These are phyloP conservation scores for Echinops telfairi DNA, from an alignment of 2,113 vertebrate species.

Conservation along the genomic window DNA sequence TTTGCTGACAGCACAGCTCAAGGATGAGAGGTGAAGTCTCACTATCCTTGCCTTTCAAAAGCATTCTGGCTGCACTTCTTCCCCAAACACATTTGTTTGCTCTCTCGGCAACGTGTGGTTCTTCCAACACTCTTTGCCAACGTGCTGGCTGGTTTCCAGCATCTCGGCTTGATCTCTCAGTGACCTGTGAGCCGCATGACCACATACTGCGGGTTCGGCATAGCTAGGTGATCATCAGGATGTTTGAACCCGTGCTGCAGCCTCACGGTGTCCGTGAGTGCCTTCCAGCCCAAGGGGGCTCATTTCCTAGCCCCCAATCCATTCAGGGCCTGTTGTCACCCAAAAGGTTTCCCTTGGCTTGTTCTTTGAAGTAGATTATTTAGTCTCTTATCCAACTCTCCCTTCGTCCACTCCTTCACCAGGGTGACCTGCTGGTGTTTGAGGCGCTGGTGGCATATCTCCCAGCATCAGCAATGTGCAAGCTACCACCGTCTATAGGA, in stretches of 20 bases:
- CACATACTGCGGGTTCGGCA: too few species aligned
- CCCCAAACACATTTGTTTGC: too few species aligned
- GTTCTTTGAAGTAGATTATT: background rate
- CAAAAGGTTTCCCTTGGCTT: background rate
- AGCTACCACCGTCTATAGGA: background rate
- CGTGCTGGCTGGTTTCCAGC: too few species aligned
- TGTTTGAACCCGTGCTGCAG: background rate
- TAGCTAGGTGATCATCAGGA: background rate
- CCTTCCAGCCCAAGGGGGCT: background rate
- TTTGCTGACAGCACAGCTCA: too few species aligned
- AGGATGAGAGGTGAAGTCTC: too few species aligned
- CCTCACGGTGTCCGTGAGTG: background rate
- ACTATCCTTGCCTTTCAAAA: too few species aligned
- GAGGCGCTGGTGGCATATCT: background rate
- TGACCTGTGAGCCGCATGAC: too few species aligned
- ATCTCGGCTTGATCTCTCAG: too few species aligned
- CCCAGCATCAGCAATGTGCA: background rate
- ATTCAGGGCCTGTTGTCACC: background rate
- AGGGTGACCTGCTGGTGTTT: background rate
- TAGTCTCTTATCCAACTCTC: background rate
- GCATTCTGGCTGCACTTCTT: too few species aligned
- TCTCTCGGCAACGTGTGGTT: too few species aligned
- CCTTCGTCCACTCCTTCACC: background rate
- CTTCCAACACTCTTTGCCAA: too few species aligned
- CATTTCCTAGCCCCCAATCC: background rate